These are phyloP conservation scores for Engraulis encrasicolus DNA, from an alignment of 2,113 vertebrate genomes.

Conservation along the genomic window DNA sequence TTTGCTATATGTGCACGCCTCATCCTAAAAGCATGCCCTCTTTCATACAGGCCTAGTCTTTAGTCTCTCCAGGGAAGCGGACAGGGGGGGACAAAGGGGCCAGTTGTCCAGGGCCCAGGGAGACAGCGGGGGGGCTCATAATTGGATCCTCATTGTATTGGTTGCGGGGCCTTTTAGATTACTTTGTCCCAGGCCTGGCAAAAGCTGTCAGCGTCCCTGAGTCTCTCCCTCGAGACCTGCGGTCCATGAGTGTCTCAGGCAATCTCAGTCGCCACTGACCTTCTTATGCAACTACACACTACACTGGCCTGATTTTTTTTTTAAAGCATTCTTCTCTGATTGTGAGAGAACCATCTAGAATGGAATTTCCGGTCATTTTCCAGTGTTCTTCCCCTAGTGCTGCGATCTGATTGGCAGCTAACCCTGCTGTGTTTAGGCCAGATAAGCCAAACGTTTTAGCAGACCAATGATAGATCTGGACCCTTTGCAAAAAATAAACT, in stretches of 20 bases:
- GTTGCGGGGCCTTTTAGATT: no score
- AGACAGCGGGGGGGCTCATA: no score
- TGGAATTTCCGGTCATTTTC: constrained; percentile 75
- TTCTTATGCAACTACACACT: constrained; percentile 53
- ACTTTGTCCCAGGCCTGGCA: no score
- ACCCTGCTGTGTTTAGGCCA: constrained; percentile 58
- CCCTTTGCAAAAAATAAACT: constrained; percentile 44
- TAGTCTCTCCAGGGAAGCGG: no score
- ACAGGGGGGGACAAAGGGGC: no score
- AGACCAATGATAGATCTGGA: constrained; percentile 50
- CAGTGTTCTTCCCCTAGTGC: constrained; percentile 60
- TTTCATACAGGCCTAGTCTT: no score
- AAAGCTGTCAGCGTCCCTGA: no score
- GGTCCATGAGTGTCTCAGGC: not conserved
- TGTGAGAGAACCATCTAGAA: constrained; percentile 55
- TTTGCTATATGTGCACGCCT: constrained; percentile 17
- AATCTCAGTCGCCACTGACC: constrained; percentile 9
- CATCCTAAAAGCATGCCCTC: not conserved
- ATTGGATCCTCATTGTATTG: no score
- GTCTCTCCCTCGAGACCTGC: not conserved
- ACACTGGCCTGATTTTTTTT: constrained; percentile 41
- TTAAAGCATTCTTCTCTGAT: constrained; percentile 51
- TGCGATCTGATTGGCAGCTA: constrained; percentile 62
- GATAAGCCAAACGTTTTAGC: constrained; percentile 53
- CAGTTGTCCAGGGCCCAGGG: no score